Conservation (phyloP, 2,113 vertebrate genomes). For the Bufo gargarizans region DNA sequence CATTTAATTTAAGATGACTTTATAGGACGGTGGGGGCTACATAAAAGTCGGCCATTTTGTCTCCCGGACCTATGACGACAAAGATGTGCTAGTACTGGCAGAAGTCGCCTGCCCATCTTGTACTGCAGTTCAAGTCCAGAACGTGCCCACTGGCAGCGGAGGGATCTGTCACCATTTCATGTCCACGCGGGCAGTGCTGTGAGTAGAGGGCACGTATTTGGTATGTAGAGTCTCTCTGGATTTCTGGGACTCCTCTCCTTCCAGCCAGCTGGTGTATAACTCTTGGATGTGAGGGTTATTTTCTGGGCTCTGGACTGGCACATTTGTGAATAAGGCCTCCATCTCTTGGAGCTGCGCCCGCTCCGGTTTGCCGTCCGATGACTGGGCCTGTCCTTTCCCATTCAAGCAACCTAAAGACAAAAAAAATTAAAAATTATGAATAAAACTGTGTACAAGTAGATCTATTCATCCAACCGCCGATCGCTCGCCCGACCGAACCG, state of each 20-base stretch:
- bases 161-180: slow-evolving; percentile 73
- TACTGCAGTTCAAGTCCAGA: slow-evolving; percentile 31
- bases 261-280: slow-evolving; percentile 90
- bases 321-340: slow-evolving; percentile 83
- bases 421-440: neutral
- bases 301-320: slow-evolving; percentile 82
- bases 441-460: neutral
- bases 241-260: slow-evolving; percentile 80
- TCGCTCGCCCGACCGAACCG: no score
- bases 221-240: slow-evolving; percentile 80
- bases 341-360: slow-evolving; percentile 83
- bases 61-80: neutral
- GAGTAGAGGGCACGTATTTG: slow-evolving; percentile 68
- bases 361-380: slow-evolving; percentile 75
- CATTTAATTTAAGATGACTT: neutral
- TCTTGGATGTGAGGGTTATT: slow-evolving; percentile 74
- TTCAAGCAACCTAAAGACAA: slow-evolving; percentile 83
- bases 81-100: slow-evolving; percentile 34
- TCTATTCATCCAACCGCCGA: no score
- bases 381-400: slow-evolving; percentile 82
- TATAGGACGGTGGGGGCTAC: neutral
- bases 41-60: neutral
- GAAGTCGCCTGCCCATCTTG: neutral
- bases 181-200: slow-evolving; percentile 64
- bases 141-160: neutral